Percentiles rank a stretch among this genome's conserved stretches.
Conservation (phyloP, 2,797 vertebrate genomes). For the Numenius phaeopus region DNA sequence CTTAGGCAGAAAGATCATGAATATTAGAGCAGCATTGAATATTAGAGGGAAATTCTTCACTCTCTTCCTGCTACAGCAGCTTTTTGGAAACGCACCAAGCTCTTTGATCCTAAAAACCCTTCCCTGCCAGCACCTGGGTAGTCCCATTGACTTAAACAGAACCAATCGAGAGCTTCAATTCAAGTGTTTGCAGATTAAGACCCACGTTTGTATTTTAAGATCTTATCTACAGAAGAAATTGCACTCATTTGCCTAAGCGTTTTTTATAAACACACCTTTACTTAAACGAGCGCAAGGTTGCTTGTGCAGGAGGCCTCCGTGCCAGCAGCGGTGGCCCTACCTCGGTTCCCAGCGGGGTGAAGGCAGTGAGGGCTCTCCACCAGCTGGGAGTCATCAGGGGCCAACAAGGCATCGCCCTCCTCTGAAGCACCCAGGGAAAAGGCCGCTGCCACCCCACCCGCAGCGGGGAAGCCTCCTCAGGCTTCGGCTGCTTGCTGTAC, state of each 20-base stretch:
- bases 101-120: constrained; percentile 29
- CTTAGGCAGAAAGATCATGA: not conserved
- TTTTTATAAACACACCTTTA: not conserved
- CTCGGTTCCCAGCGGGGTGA: fast-evolving
- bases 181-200: constrained; percentile 5
- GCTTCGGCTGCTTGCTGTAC: fast-evolving
- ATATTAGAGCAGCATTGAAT: not conserved
- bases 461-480: not conserved
- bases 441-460: not conserved
- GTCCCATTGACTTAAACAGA: not conserved
- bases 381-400: fast-evolving
- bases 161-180: not conserved
- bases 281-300: not conserved
- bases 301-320: not conserved
- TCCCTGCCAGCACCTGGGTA: not conserved
- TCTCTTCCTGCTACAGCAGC: not conserved
- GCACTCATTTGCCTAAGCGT: not conserved
- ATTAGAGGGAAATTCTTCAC: constrained; percentile 9
- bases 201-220: constrained; percentile 1
- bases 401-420: fast-evolving
- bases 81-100: not conserved
- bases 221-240: constrained; percentile 48
- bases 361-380: not conserved
- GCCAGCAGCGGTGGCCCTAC: not conserved
- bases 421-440: no score